These are phyloP conservation scores for Pseudomyrmex dendroicus DNA, from an alignment of 1,140 invertebrate species.

Conservation along the genomic window DNA sequence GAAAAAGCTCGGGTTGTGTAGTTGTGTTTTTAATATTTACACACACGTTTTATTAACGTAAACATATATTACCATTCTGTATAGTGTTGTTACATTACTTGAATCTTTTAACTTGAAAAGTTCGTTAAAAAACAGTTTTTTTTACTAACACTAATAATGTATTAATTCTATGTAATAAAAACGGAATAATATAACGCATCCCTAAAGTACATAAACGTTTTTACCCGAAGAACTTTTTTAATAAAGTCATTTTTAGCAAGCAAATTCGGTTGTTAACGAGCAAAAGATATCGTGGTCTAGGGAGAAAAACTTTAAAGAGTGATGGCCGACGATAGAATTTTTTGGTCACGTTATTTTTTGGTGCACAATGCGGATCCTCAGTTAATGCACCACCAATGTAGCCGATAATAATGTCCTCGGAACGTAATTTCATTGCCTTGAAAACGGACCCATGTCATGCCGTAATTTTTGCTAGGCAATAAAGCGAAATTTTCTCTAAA, in stretches of 20 bases:
- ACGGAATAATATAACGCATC: neutral
- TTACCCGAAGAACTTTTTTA: neutral
- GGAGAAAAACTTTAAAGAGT: neutral
- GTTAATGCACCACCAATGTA: constrained; percentile 55
- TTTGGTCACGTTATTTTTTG: constrained; percentile 38
- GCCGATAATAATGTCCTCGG: constrained; percentile 56
- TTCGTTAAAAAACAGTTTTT: too few relatives aligned
- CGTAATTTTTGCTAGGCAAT: constrained; percentile 56
- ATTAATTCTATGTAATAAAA: neutral
- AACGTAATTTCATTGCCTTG: constrained; percentile 59
- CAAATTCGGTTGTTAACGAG: constrained; percentile 3
- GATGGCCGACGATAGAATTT: constrained; percentile 27
- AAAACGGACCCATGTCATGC: constrained; percentile 37
- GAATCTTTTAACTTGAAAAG: too few relatives aligned
- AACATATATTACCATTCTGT: too few relatives aligned
- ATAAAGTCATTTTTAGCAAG: neutral
- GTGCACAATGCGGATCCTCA: constrained; percentile 37
- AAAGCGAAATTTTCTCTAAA: constrained; percentile 58
- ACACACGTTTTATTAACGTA: too few relatives aligned
- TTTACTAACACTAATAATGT: neutral
- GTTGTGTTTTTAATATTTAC: too few relatives aligned
- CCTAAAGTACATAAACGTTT: neutral
- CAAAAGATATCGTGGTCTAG: neutral
- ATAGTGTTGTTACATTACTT: too few relatives aligned
- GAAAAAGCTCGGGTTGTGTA: neutral